Evolutionary conservation across 2,888 invertebrate species (phyloP).

Genomic region (Euzetes globulus): DNA sequence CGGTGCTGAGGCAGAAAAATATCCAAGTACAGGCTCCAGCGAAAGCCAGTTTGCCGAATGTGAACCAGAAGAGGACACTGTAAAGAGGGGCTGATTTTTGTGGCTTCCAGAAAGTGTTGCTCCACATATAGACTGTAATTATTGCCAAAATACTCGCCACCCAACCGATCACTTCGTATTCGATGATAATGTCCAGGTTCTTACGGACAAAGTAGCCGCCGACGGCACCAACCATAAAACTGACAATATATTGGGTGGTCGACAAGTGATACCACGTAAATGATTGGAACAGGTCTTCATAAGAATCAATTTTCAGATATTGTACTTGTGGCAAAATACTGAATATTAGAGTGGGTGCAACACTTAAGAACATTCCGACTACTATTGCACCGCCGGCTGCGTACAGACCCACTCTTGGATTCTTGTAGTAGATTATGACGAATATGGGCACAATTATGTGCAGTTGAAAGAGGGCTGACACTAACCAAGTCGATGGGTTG

Average conservation of each 20-base stretch:
- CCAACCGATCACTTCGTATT: conserved; percentile 24
- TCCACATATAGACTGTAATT: conserved; percentile 8
- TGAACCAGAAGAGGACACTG: conserved; percentile 28
- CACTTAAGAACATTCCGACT: not conserved
- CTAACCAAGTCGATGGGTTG: conserved; percentile 31
- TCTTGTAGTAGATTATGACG: conserved; percentile 13
- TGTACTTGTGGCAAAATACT: conserved; percentile 31
- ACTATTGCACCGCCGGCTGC: not conserved
- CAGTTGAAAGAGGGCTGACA: conserved; percentile 31
- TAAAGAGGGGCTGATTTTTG: conserved; percentile 23
- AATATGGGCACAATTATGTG: conserved; percentile 25
- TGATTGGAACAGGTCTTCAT: conserved; percentile 10
- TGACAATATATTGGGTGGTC: conserved; percentile 19
- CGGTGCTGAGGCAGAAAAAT: conserved; percentile 12
- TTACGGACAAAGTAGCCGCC: conserved; percentile 30
- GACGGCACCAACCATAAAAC: conserved; percentile 26
- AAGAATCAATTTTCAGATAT: conserved; percentile 27
- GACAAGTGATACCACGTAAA: conserved; percentile 31
- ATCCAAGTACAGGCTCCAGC: conserved; percentile 28
- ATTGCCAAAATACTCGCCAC: conserved; percentile 12
- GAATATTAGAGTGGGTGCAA: conserved; percentile 17
- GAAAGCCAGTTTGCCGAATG: not conserved
- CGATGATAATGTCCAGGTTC: conserved; percentile 3
- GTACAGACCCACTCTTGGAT: not conserved
- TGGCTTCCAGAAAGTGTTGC: conserved; percentile 31